Evolutionary conservation across 2,888 invertebrate species (phyloP), one percentile per base, ranked within the genome.

Genomic region (Timema podura): DNA sequence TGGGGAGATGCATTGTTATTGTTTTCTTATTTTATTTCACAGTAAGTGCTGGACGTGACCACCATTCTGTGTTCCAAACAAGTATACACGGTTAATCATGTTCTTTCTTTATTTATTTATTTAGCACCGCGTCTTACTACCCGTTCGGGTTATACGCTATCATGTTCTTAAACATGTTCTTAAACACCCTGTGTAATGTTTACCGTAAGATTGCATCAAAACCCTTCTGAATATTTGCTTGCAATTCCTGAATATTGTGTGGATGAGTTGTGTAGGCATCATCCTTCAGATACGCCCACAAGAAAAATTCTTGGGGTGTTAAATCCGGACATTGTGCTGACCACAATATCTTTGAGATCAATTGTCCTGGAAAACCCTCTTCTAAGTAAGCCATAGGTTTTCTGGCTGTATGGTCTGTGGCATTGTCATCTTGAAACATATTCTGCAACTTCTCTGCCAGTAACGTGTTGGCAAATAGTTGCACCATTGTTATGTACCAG

Each of bases 341-440:
- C 47, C 47, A 65, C 47, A 65, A 65, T 16, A 8, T 5, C n/a
- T 15, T 5, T 65, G 65, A 65, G 65, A 65, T 47, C n/a, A 65
- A n/a, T 47, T 5, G 0, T n/a, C 48, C 46, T 48, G 65, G n/a
- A 47, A 65, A 65, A 65, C 8, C 6, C 64, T 64, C 7, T 64
- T 64, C 6, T 45, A n/a, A 30, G 9, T 64, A 64, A 64, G 3
- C 30, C 30, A 59, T 15, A n/a, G 15, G 16, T 16, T 57, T 59
- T 10, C 10, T 59, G 59, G 59, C 16, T 59, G 16, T 59, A 30
- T 30, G 30, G 30, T 30, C 30, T 30, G 30, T 30, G 30, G 30
- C 1, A 30, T 30, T 30, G 30, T 30, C 30, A 30, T 30, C 44
- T 16, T 59, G 16, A 44, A 59, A 59, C 13, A 5, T 11, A n/a